Conservation (phyloP, 30 jellyfish, hydroid and myxozoan species). For the Mastigias papua region DNA sequence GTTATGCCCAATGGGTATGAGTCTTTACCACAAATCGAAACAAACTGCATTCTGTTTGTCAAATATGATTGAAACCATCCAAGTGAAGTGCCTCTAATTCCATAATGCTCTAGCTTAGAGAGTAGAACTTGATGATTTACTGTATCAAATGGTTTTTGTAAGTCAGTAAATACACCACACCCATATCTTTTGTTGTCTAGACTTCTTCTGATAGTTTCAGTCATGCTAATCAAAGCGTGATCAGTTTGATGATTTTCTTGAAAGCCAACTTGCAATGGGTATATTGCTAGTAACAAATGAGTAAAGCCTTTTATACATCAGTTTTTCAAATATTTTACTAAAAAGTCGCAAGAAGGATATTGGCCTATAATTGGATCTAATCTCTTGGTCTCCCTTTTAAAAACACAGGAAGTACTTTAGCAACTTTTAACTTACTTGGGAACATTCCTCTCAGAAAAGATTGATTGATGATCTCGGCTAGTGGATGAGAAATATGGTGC, state of each 20-base stretch:
- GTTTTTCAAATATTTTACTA: constrained; percentile 30
- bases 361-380: constrained; percentile 40
- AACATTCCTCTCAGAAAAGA: constrained; percentile 3
- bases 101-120: constrained; percentile 13
- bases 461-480: background rate
- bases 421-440: constrained; percentile 10
- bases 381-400: constrained; percentile 15
- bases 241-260: constrained; percentile 8
- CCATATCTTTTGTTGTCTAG: constrained; percentile 25
- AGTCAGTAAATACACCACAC: constrained; percentile 25
- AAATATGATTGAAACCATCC: constrained; percentile 22
- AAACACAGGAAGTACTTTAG: constrained; percentile 20
- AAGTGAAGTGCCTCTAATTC: constrained; percentile 22
- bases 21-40: constrained; percentile 10
- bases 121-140: background rate
- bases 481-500: constrained; percentile 28
- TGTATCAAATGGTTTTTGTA: constrained; percentile 24
- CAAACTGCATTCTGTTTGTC: constrained; percentile 18
- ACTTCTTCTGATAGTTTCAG: constrained; percentile 1
- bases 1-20: constrained; percentile 14
- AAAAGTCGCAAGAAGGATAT: constrained; percentile 17
- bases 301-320: constrained; percentile 40
- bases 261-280: constrained; percentile 46
- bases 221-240: constrained; percentile 36
- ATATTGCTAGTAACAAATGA: constrained; percentile 5